Conservation (phyloP, 2,888 invertebrate species). For the Scelioninae gen. 2 region DNA sequence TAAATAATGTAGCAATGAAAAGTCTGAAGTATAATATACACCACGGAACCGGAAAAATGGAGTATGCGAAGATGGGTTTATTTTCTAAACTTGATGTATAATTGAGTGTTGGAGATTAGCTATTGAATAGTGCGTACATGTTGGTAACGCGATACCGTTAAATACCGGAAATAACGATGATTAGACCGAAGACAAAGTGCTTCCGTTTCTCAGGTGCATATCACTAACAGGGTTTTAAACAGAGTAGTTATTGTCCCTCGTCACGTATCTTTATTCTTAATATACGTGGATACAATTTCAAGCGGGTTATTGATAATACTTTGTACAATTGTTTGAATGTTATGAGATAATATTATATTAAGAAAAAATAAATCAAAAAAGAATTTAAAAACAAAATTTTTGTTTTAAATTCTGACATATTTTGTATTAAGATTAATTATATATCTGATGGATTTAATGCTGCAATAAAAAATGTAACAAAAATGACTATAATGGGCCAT, state of each 20-base stretch:
- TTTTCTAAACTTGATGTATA: conserved; percentile 21
- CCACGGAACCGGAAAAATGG: neutral
- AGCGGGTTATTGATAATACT: too few relatives aligned
- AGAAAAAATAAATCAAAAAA: too few relatives aligned
- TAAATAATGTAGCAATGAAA: conserved; percentile 1
- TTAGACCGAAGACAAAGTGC: conserved; percentile 42
- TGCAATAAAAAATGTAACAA: too few relatives aligned
- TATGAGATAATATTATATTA: too few relatives aligned
- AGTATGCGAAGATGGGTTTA: conserved; percentile 10
- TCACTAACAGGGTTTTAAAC: conserved; percentile 33
- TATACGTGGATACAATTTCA: too few relatives aligned
- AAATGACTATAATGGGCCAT: too few relatives aligned
- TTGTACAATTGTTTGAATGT: too few relatives aligned
- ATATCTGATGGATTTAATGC: too few relatives aligned
- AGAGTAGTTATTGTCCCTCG: conserved; percentile 25
- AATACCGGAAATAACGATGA: conserved; percentile 50
- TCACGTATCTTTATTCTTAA: conserved; percentile 28
- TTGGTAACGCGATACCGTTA: conserved; percentile 42
- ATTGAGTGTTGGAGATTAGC: conserved; percentile 33
- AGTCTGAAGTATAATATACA: neutral
- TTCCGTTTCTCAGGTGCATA: conserved; percentile 42
- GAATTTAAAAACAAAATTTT: too few relatives aligned
- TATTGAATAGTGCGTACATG: conserved; percentile 29
- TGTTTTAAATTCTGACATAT: too few relatives aligned
- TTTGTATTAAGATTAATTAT: too few relatives aligned